These are phyloP conservation scores for Hydrocynus forskahlii DNA, from an alignment of 2,797 vertebrate species.

Conservation along the genomic window DNA sequence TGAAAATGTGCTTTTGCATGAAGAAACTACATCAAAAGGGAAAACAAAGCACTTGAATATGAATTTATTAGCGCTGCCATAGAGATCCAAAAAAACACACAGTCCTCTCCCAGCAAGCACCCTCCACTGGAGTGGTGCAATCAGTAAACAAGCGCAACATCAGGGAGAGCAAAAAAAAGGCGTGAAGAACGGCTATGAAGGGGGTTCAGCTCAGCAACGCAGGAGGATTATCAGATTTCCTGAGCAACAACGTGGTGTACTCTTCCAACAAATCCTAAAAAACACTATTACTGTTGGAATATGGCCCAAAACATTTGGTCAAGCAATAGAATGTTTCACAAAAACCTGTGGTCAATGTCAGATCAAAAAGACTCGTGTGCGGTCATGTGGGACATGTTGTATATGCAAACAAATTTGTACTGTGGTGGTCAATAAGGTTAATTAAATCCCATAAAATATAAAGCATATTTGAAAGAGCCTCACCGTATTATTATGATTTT, in stretches of 20 bases:
- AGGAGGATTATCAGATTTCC: slow-evolving; percentile 9
- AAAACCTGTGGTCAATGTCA: too few species aligned
- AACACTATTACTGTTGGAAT: background rate
- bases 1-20: background rate
- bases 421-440: background rate
- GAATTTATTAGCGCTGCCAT: slow-evolving; percentile 24
- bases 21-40: background rate
- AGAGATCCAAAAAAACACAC: slow-evolving; percentile 19
- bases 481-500: background rate
- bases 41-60: slow-evolving; percentile 31
- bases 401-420: background rate
- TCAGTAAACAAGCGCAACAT: slow-evolving; percentile 3
- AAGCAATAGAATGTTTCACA: background rate
- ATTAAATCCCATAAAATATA: background rate
- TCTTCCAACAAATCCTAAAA: background rate
- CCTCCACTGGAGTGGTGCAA: slow-evolving; percentile 9
- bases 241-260: background rate
- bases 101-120: background rate
- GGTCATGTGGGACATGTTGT: background rate
- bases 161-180: background rate
- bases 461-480: background rate
- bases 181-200: background rate
- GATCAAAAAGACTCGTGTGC: too few species aligned
- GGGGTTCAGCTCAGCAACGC: background rate
- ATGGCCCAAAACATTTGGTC: too few species aligned